Evolutionary conservation across 37 sponge, comb jelly and placozoan genomes (phyloP).

Genomic region (Halichondria panicea): DNA sequence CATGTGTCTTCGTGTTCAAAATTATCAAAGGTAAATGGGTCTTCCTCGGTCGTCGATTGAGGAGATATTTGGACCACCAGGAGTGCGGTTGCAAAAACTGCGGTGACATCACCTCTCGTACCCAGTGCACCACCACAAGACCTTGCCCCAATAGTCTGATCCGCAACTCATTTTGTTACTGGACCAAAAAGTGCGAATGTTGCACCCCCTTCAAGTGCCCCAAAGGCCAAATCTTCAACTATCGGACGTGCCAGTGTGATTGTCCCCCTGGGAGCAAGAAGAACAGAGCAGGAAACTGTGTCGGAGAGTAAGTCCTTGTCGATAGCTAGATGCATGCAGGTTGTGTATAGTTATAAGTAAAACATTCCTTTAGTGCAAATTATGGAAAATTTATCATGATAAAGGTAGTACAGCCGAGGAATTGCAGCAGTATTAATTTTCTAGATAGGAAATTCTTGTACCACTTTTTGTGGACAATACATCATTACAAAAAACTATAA

Average conservation of each 20-base stretch:
- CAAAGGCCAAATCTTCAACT: conserved; percentile 17
- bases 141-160: conserved; percentile 12
- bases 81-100: conserved; percentile 25
- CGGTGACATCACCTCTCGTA: neutral
- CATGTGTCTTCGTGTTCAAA: conserved; percentile 20
- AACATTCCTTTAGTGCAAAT: no score
- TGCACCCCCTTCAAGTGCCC: conserved; percentile 34
- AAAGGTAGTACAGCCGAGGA: no score
- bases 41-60: neutral
- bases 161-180: neutral
- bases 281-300: neutral
- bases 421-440: no score
- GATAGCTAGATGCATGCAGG: no score
- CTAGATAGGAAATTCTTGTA: neutral
- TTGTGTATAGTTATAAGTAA: no score
- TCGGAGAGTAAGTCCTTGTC: conserved; percentile 28
- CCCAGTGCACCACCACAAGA: conserved; percentile 1
- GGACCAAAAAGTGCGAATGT: conserved; percentile 29
- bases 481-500: neutral
- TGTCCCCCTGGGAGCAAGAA: conserved; percentile 16
- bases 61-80: conserved; percentile 6
- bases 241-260: conserved; percentile 33
- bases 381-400: no score
- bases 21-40: conserved; percentile 1
- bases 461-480: neutral